A percentile compares a stretch with the other conserved stretches of the same genome.
phyloP scores from a whole-genome alignment of 2,888 invertebrate genomes.

The Phoronis australis region DNA sequence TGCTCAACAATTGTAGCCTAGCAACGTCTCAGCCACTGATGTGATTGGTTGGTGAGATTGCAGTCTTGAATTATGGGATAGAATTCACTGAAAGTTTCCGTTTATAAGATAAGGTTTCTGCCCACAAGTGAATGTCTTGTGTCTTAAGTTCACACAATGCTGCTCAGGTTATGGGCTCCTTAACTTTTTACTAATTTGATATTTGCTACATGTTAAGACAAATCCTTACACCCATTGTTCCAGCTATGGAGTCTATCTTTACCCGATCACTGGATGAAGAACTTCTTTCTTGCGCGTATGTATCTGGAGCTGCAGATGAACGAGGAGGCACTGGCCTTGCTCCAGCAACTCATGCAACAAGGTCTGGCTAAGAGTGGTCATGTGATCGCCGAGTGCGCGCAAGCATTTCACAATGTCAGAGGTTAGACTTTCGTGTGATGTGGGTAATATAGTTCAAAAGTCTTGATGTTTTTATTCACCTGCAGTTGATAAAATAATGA shows the following conservation, averaged over 20 bases:
- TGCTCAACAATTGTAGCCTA: no score
- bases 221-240: constrained; percentile 12
- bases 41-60: no score
- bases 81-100: no score
- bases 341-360: constrained; percentile 67
- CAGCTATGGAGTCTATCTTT: constrained; percentile 55
- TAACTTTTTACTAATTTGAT: no score
- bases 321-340: constrained; percentile 82
- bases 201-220: no score
- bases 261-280: constrained; percentile 90
- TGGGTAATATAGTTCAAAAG: background rate
- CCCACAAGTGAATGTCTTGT: background rate
- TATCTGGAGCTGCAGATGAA: constrained; percentile 84
- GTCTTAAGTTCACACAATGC: background rate
- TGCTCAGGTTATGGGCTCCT: no score
- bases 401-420: constrained; percentile 86
- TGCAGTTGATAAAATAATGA: no score
- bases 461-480: background rate
- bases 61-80: no score
- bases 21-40: no score
- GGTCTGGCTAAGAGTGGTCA: constrained; percentile 86
- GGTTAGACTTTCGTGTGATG: no score
- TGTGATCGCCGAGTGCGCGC: constrained; percentile 84
- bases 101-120: background rate
- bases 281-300: constrained; percentile 84